Evolutionary conservation across 2,797 vertebrate species (phyloP), one percentile per base, ranked within the genome.

Genomic region (Graptemys geographica): DNA sequence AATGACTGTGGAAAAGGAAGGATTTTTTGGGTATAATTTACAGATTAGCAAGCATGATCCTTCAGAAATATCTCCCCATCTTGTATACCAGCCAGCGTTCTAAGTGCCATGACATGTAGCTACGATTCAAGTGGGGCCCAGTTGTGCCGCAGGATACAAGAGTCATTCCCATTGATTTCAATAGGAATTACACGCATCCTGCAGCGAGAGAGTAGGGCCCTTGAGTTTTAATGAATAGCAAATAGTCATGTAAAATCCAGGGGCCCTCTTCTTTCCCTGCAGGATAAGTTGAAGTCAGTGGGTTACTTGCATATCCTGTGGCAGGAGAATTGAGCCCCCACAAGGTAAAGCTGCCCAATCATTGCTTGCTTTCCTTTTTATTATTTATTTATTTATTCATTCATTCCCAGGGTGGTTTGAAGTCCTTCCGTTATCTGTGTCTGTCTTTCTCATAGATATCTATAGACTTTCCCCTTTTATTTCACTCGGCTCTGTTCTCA

Each of bases 181-280:
- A 92, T 92, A 95, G 95, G 94, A 94, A 96, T 96, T 97, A 95
- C 95, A 94, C 23, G 90, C 79, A 47, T 97, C 96, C 94, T 95
- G 94, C 95, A 96, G 96, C 0, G 88, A 91, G 95, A 86, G 88
- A 94, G 92, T 96, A 94, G 94, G 93, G 81, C 92, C 96, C 87
- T 94, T 84, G 85, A 94, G 90, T 96, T 91, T 95, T 82, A 47
- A 74, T 95, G 93, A 97, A 95, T 95, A 91, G 91, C 88, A 95
- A 92, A 96, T 25, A 93, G 89, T 94, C 91, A 80, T 97, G 95
- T 83, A 95, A 96, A 96, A 97, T 95, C 93, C 93, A 87, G 15
- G 7, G 92, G 80, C 84, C 95, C 86, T 90, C 56, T 93, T 95
- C 95, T 93, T 93, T 92, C 96, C 84, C 96, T 93, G 93, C 96